Evolutionary conservation across 2,113 vertebrate genomes (phyloP), one percentile per base, ranked within the genome.

Genomic region (Phrynosoma platyrhinos): DNA sequence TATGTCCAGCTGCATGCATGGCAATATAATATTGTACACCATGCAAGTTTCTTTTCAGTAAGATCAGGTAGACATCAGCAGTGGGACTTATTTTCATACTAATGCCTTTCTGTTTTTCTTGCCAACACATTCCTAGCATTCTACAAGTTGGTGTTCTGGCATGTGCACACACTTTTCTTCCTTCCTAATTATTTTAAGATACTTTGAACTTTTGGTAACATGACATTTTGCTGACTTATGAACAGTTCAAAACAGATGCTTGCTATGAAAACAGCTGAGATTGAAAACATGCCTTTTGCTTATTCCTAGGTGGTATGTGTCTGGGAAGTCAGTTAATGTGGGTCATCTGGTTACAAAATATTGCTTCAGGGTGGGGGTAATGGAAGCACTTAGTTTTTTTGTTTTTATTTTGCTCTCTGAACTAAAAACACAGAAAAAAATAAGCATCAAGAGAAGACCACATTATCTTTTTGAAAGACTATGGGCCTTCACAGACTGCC

Each of bases 331-430:
- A 93, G 90, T 94, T 95, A 95, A 93, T 94, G 84, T 79, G 72
- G 47, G 88, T 96, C 96, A 97, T 96, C 95, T 97, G 96, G 91
- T 89, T 91, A 52, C 94, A 96, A 92, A 96, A 95, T 96, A 94
- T 95, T 95, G 82, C 92, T 95, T 94, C 83, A 91, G 78, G 83
- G 82, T 91, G 66, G 40, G 84, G 94, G 86, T 66, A 90, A 69
- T 94, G 91, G 79, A 95, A 95, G 78, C 72, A 92, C 84, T 96
- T 92, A 94, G 83, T 25, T 47, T 47, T 47, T 47, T 79, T 86
- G 82, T 87, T 90, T 91, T 87, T 13, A 62, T 62, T 62, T 16
- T 75, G 0, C 62, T 91, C 42, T 91, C 92, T 64, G 27, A 6
- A 84, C 84, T 88, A 90, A 62, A 87, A 95, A 94, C 91, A 55